Evolutionary conservation across 2,797 vertebrate genomes (phyloP), one percentile per base, ranked within the genome.

Genomic region (Pipistrellus kuhlii): DNA sequence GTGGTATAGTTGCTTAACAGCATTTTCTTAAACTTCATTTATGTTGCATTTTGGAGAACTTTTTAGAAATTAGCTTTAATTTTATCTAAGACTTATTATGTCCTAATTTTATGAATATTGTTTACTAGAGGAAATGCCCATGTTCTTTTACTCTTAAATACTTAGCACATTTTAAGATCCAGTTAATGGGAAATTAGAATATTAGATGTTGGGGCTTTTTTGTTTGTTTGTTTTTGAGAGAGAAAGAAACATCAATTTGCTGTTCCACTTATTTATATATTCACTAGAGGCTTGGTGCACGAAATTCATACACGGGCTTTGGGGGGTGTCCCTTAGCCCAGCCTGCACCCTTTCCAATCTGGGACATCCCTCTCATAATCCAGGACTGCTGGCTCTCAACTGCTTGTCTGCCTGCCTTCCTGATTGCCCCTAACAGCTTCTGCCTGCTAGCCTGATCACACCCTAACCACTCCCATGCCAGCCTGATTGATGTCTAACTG

Each of bases 11-110:
- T 73, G 35, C n/a, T 87, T 18, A 71, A 10, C 10, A 88, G 20
- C 27, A 11, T 94, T 91, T 83, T 81, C 32, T 77, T 91, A 76
- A 92, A 83, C 13, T 76, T 32, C 9, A n/a, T 86, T 88, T 83
- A 30, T 48, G n/a, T 68, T 86, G 20, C 32, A 51, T 85, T 93
- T 92, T 90, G 76, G 85, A 78, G 27, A 91, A n/a, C 41, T 15
- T 88, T 80, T 81, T 91, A 7, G 35, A 92, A 92, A 82, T 88
- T 81, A 41, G 32, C 38, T 78, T 85, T 92, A 57, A 57, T 55
- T 95, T 82, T 64, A 76, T 38, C 5, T 46, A 82, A 76, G 68
- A 69, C 35, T 93, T 95, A 4, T 46, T 71, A 3, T 48, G 53
- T 66, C 6, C 93, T 68, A 87, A 25, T 46, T 85, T 90, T 77